These are phyloP conservation scores for Proteles cristata DNA, from an alignment of 2,113 vertebrate genomes.

Conservation along the genomic window DNA sequence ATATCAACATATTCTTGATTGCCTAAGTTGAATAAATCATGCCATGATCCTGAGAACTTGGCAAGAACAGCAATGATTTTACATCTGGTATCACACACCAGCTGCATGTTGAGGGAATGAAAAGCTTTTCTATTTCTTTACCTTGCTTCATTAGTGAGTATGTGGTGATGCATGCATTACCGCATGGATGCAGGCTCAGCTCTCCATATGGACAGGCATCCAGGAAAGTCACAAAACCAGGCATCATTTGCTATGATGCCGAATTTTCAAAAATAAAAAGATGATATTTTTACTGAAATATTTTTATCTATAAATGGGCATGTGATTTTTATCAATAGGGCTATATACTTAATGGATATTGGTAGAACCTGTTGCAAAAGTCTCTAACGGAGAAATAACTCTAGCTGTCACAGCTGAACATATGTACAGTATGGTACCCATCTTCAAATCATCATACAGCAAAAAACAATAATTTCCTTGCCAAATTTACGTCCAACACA, in stretches of 20 bases:
- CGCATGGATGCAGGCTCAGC: slow-evolving; percentile 63
- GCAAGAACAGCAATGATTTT: slow-evolving; percentile 79
- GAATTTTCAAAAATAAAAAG: slow-evolving; percentile 75
- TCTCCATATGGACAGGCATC: slow-evolving; percentile 80
- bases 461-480: slow-evolving; percentile 72
- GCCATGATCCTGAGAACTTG: slow-evolving; percentile 82
- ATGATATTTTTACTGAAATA: slow-evolving; percentile 74
- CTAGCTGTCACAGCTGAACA: slow-evolving; percentile 73
- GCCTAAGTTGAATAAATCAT: slow-evolving; percentile 82
- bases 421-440: slow-evolving; percentile 72
- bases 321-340: not conserved
- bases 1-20: slow-evolving; percentile 75
- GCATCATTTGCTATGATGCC: slow-evolving; percentile 63
- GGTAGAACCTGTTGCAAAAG: slow-evolving; percentile 79
- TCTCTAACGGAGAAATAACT: slow-evolving; percentile 71
- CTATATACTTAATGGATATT: slow-evolving; percentile 62
- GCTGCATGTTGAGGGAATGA: slow-evolving; percentile 77
- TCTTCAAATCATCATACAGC: slow-evolving; percentile 76
- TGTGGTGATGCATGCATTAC: slow-evolving; percentile 76
- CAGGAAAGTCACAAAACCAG: slow-evolving; percentile 79
- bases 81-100: slow-evolving; percentile 82
- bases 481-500: slow-evolving; percentile 76
- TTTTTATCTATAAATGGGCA: slow-evolving; percentile 71
- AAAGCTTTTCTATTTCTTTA: slow-evolving; percentile 78
- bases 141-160: slow-evolving; percentile 85